Percentiles rank a stretch among this genome's conserved stretches.
These are phyloP conservation scores for Synergus umbraculus DNA, from an alignment of 2,888 invertebrate genomes.

Conservation along the genomic window DNA sequence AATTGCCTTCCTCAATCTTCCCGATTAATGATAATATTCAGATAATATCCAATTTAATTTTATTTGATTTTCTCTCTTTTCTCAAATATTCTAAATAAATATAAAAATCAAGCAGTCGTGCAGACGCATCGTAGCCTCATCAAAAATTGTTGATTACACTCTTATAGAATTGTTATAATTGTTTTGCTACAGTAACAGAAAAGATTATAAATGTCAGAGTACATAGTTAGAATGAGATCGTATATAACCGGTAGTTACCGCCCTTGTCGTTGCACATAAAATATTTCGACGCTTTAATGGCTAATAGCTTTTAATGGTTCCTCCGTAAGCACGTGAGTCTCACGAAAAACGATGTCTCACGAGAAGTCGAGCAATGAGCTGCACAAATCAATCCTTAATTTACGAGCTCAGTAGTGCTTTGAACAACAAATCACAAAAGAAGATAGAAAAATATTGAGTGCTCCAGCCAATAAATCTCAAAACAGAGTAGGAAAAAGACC, in stretches of 20 bases:
- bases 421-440: neutral
- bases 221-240: constrained; percentile 52
- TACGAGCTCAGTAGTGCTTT: neutral
- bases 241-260: constrained; percentile 61
- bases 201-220: constrained; percentile 1
- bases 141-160: too few relatives aligned
- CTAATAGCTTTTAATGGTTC: constrained; percentile 71
- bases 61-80: too few relatives aligned
- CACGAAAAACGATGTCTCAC: constrained; percentile 49
- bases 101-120: too few relatives aligned
- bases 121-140: too few relatives aligned
- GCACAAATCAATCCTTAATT: constrained; percentile 33
- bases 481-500: too few relatives aligned
- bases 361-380: constrained; percentile 49
- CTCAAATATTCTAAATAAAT: too few relatives aligned
- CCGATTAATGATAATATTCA: too few relatives aligned
- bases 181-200: neutral
- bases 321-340: constrained; percentile 54
- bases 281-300: constrained; percentile 71
- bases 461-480: too few relatives aligned
- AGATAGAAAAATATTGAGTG: too few relatives aligned
- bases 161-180: neutral
- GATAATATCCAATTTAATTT: too few relatives aligned
- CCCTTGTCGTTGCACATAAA: constrained; percentile 68
- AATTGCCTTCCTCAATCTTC: too few relatives aligned